Conservation (phyloP, 2,888 invertebrate species). For the Sicus ferrugineus region DNA sequence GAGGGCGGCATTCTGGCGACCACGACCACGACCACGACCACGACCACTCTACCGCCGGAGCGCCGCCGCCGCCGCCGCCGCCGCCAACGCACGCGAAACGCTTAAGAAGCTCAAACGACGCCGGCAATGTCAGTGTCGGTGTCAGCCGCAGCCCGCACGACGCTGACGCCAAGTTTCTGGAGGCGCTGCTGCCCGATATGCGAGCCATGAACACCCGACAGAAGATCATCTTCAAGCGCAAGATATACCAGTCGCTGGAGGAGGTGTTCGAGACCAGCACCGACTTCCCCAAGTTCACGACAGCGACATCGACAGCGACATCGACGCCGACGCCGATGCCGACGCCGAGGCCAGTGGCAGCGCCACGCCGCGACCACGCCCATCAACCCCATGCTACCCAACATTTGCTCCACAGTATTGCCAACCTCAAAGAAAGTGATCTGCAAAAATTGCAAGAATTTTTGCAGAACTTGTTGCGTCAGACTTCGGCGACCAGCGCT, state of each 20-base stretch:
- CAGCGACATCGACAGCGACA: constrained; percentile 20
- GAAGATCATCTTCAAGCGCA: constrained; percentile 48
- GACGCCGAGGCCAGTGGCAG: constrained; percentile 30
- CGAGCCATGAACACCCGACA: constrained; percentile 47
- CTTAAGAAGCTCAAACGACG: not conserved
- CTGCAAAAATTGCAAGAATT: constrained; percentile 40
- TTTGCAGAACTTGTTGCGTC: constrained; percentile 32
- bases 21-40: not conserved
- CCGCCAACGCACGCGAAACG: not conserved
- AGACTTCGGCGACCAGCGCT: not conserved
- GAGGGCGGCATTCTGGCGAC: not conserved
- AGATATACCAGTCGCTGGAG: constrained; percentile 46
- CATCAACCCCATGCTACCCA: constrained; percentile 30
- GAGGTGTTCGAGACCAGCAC: constrained; percentile 46
- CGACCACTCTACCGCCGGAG: constrained; percentile 20
- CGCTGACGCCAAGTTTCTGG: constrained; percentile 44
- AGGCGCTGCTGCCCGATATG: constrained; percentile 47
- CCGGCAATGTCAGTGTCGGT: too few relatives aligned
- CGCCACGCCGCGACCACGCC: constrained; percentile 1
- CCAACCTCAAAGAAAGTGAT: constrained; percentile 39
- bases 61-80: not conserved
- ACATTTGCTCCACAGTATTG: constrained; percentile 39
- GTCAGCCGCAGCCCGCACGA: constrained; percentile 27
- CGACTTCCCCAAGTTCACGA: constrained; percentile 42
- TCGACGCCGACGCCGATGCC: not conserved